Evolutionary conservation across 2,888 invertebrate species (phyloP), one percentile per base, ranked within the genome.

Genomic region (Campoplex nolae): DNA sequence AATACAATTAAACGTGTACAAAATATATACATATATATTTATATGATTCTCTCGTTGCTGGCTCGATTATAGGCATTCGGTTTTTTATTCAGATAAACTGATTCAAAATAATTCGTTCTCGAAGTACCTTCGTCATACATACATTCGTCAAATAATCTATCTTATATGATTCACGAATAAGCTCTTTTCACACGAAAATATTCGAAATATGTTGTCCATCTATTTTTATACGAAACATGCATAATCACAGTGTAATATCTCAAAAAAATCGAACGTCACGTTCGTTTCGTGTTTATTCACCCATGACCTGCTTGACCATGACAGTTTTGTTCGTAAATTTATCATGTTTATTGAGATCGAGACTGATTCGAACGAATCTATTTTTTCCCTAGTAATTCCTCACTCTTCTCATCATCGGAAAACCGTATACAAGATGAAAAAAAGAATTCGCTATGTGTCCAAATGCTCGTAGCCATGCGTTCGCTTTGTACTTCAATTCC

Each of bases 371-470:
- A 35, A 1, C 16, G 38, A 48, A 73, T 2, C n/a, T 32, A 4
- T 48, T 77, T 38, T 0, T 38, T 11, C 48, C 18, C 48, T 71
- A 88, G 42, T 83, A 68, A 54, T 80, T 78, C 6, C 90, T 91
- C 18, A 95, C 91, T 89, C 95, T 92, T 87, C 95, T 92, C 67
- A 95, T 94, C 95, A 97, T 96, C 87, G 96, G 95, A 67, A 96
- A 95, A 88, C 95, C 95, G 92, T 96, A 96, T 16, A 96, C 89
- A 78, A 96, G 92, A 91, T 96, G 95, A 76, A 96, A 93, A 68
- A 96, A 90, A 76, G 96, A 96, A 91, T 95, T 95, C 0, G 95
- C 92, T 71, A 97, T 94, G 84, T 96, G 94, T 68, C 94, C 93
- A 4, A 95, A 91, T 4, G 94, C 96, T 96, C 90, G 92, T 89